A percentile compares a stretch with the other conserved stretches of the same genome.
These are phyloP conservation scores for Protaetia brevitarsis DNA, from an alignment of 1,140 invertebrate genomes.

Conservation along the genomic window DNA sequence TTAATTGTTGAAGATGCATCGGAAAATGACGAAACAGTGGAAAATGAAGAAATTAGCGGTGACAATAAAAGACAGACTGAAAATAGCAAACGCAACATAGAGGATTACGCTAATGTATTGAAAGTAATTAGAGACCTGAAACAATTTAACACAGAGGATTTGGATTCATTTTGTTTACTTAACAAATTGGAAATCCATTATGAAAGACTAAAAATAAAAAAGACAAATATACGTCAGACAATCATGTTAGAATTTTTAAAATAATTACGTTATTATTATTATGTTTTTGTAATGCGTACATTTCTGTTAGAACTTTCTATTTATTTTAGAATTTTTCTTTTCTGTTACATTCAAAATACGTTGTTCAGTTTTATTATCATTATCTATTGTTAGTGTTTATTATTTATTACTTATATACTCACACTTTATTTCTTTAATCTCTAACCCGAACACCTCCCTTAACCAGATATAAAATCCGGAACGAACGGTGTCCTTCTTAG, in stretches of 20 bases:
- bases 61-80: neutral
- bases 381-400: conserved; percentile 26
- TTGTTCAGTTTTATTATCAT: too few species aligned
- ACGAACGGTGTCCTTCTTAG: neutral
- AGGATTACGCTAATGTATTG: neutral
- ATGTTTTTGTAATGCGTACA: neutral
- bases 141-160: neutral
- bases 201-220: neutral
- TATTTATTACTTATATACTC: neutral
- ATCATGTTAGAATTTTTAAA: neutral
- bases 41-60: neutral
- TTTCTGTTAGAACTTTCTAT: neutral
- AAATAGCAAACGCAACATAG: neutral
- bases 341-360: neutral
- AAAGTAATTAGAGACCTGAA: neutral
- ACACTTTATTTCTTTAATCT: neutral
- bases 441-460: too few species aligned
- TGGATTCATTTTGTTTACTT: neutral
- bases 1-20: neutral
- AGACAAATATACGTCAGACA: neutral
- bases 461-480: neutral
- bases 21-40: neutral
- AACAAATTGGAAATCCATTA: neutral
- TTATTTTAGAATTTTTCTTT: neutral
- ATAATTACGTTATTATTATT: too few species aligned